Conservation (phyloP, 2,888 invertebrate genomes). For the Gandaritis pyraliata region DNA sequence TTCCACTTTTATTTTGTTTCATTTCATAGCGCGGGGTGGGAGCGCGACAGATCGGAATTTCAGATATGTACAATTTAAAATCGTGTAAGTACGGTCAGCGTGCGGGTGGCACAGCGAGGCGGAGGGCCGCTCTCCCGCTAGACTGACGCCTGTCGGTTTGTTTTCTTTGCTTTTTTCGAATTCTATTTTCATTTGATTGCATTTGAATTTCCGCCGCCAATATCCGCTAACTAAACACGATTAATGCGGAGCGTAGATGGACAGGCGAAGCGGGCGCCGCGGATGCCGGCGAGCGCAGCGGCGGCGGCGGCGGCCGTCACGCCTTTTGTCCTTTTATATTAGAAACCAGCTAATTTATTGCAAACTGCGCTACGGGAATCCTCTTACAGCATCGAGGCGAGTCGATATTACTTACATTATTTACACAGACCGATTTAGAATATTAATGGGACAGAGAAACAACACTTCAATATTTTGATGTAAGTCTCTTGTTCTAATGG, state of each 20-base stretch:
- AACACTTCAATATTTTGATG: conserved; percentile 23
- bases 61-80: conserved; percentile 85
- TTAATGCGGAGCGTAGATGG: conserved; percentile 82
- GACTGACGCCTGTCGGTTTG: conserved; percentile 84
- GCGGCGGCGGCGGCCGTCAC: conserved; percentile 38
- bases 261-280: conserved; percentile 66
- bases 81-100: conserved; percentile 84
- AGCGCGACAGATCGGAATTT: conserved; percentile 84
- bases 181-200: conserved; percentile 85
- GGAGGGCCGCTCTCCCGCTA: conserved; percentile 67
- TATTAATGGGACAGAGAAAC: conserved; percentile 29
- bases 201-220: conserved; percentile 84
- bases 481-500: background rate
- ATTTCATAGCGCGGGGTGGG: conserved; percentile 84
- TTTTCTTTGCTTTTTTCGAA: conserved; percentile 83
- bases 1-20: conserved; percentile 83
- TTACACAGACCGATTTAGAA: conserved; percentile 47
- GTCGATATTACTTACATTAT: conserved; percentile 54
- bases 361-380: conserved; percentile 75
- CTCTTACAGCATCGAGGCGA: conserved; percentile 61
- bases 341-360: conserved; percentile 83
- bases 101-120: conserved; percentile 55
- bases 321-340: conserved; percentile 84
- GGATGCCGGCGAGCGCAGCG: conserved; percentile 48
- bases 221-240: conserved; percentile 86